phyloP scores from a whole-genome alignment of 2,888 invertebrate genomes.

The Caenorhabditis virilis region DNA sequence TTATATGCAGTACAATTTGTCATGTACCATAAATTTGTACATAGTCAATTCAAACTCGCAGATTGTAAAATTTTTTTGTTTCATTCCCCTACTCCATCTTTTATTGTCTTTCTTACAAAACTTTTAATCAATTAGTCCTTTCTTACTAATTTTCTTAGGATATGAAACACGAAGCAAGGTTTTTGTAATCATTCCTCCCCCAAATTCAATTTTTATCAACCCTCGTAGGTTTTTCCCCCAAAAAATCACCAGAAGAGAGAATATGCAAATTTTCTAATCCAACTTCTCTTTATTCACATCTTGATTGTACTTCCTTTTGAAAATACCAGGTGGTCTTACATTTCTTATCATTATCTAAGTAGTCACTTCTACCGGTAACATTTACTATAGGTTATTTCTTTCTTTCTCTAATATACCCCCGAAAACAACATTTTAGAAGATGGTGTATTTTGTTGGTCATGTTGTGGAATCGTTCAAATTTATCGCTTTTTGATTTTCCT shows the following conservation, averaged over 20 bases:
- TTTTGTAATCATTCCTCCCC: background rate
- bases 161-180: background rate
- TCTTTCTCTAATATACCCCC: no score
- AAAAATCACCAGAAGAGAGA: background rate
- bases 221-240: background rate
- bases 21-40: conserved; percentile 36
- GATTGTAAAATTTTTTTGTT: background rate
- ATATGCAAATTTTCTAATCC: no score
- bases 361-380: no score
- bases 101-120: no score
- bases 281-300: no score
- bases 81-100: background rate
- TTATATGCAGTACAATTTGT: background rate
- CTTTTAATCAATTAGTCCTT: background rate
- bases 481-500: no score
- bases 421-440: no score
- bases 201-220: background rate
- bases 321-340: no score
- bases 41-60: conserved; percentile 12
- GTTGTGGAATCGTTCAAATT: no score
- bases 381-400: no score
- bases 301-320: no score
- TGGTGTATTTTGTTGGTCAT: background rate
- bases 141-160: background rate
- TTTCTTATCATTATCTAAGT: no score